A percentile compares a stretch with the other conserved stretches of the same genome.
Conservation (phyloP, 2,888 invertebrate species). For the Diarsia brunnea region DNA sequence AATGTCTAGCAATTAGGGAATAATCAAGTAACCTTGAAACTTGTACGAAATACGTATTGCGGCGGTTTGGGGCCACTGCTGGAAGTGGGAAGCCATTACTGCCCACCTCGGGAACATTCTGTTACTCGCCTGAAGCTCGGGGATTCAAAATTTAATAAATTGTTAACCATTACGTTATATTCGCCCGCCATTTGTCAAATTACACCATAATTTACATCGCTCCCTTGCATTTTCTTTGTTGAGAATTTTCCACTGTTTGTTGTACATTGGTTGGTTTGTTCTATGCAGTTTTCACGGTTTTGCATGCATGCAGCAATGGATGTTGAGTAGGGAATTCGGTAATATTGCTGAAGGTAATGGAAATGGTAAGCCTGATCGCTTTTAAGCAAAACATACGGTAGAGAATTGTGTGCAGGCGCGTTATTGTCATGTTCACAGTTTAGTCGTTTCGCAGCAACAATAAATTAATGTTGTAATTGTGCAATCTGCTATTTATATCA, state of each 20-base stretch:
- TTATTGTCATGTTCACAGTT: background rate
- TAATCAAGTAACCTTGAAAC: slow-evolving; percentile 47
- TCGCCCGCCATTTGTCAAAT: slow-evolving; percentile 69
- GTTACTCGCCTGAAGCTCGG: slow-evolving; percentile 38
- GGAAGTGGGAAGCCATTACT: slow-evolving; percentile 57
- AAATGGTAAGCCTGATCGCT: slow-evolving; percentile 56
- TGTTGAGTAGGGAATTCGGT: slow-evolving; percentile 12
- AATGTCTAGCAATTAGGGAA: slow-evolving; percentile 50
- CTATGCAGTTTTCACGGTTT: background rate
- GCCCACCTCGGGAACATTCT: slow-evolving; percentile 46
- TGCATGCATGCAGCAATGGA: slow-evolving; percentile 28
- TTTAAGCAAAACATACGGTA: slow-evolving; percentile 42
- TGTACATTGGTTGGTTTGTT: slow-evolving; percentile 28
- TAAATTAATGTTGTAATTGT: background rate
- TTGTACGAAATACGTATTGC: slow-evolving; percentile 37
- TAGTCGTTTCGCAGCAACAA: background rate
- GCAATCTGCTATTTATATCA: background rate
- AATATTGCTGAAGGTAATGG: slow-evolving; percentile 42
- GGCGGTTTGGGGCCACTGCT: slow-evolving; percentile 6
- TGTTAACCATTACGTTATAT: slow-evolving; percentile 65
- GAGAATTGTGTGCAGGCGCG: background rate
- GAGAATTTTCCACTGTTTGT: slow-evolving; percentile 15
- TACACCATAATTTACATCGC: slow-evolving; percentile 64
- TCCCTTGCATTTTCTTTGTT: slow-evolving; percentile 14
- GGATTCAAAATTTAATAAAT: slow-evolving; percentile 69